Evolutionary conservation across 2,113 vertebrate species (phyloP).

Genomic region (Myrmophylax atrothorax): DNA sequence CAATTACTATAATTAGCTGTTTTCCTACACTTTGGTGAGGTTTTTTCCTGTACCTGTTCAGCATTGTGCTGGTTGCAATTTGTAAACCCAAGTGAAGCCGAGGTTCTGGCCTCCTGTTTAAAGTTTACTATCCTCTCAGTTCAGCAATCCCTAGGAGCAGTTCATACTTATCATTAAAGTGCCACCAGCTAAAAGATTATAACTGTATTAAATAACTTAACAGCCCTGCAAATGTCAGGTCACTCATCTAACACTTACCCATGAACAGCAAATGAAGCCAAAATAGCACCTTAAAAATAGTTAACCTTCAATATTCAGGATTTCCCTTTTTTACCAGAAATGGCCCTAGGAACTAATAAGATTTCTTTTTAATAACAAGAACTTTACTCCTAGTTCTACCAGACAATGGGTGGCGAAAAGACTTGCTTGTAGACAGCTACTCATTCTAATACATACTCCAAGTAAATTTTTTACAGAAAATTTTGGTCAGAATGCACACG

Average conservation of each 20-base stretch:
- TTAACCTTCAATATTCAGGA: not conserved
- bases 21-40: conserved; percentile 69
- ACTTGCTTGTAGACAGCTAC: not conserved
- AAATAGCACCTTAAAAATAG: conserved; percentile 13
- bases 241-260: not conserved
- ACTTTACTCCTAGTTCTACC: not conserved
- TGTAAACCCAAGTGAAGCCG: conserved; percentile 14
- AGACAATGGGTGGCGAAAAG: not conserved
- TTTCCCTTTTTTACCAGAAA: conserved; percentile 4
- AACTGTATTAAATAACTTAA: not conserved
- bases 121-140: not conserved
- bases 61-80: conserved; percentile 27
- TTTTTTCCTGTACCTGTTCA: conserved; percentile 73
- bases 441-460: not conserved
- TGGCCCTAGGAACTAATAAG: not conserved
- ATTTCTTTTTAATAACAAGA: not conserved
- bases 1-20: conserved; percentile 87
- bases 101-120: not conserved
- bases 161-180: not conserved
- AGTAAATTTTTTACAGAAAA: not conserved
- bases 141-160: not conserved
- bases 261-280: not conserved
- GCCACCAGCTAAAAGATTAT: not conserved
- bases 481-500: not conserved
- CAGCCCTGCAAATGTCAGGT: not conserved